Evolutionary conservation across 2,888 invertebrate genomes (phyloP).

Genomic region (Conus canariensis): DNA sequence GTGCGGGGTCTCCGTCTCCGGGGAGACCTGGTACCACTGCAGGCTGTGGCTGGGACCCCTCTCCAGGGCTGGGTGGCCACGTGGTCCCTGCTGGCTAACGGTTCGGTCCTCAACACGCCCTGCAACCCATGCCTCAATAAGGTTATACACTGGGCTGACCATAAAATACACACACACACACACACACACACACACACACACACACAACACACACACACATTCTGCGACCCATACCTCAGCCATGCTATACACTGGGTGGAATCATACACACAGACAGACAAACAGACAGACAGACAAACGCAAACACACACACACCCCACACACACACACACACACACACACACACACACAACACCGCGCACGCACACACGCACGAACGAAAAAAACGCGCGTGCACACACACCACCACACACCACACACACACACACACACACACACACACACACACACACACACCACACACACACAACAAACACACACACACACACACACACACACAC

Average conservation of each 20-base stretch:
- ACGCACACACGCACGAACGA: too few relatives aligned
- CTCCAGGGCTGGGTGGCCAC: slow-evolving; percentile 26
- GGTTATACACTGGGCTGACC: too few relatives aligned
- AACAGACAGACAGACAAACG: not conserved
- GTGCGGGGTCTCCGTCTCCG: slow-evolving; percentile 60
- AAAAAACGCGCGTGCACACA: too few relatives aligned
- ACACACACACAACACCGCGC: rapidly evolving
- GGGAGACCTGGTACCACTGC: slow-evolving; percentile 43
- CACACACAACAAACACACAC: slow-evolving; percentile 7
- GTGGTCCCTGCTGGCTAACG: not conserved
- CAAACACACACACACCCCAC: too few relatives aligned
- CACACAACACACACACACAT: not conserved
- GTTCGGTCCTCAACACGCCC: not conserved
- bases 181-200: too few relatives aligned
- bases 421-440: not conserved
- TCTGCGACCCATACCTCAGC: not conserved
- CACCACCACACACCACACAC: slow-evolving; percentile 4
- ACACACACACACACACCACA: not conserved
- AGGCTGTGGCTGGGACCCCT: slow-evolving; percentile 42
- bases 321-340: too few relatives aligned
- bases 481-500: slow-evolving; percentile 1
- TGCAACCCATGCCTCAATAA: not conserved
- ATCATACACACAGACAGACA: too few relatives aligned
- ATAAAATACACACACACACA: too few relatives aligned
- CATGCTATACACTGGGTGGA: too few relatives aligned